Percentiles rank a stretch among this genome's conserved stretches.
Evolutionary conservation across 37 sponge, comb jelly and placozoan genomes (phyloP).

Genomic region (Diacarnus erythraeanus): DNA sequence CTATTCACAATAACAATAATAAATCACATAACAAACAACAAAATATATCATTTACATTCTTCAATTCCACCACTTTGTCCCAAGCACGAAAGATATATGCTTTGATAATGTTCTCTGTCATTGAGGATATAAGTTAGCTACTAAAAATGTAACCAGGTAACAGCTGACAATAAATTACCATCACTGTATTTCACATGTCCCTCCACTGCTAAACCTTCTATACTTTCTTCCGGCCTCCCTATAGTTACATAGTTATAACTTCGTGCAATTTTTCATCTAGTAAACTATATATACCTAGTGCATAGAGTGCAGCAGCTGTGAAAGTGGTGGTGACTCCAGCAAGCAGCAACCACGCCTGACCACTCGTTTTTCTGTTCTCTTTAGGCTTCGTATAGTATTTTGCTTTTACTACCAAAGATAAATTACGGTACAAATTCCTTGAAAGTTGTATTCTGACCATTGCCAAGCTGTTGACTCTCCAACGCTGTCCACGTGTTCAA

Average conservation of each 20-base stretch:
- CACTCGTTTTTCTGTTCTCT: constrained; percentile 27
- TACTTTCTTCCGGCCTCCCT: constrained; percentile 64
- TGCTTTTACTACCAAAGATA: too few relatives aligned
- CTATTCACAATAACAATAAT: constrained; percentile 14
- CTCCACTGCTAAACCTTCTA: constrained; percentile 39
- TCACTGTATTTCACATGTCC: constrained; percentile 47
- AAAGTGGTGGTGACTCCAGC: constrained; percentile 47
- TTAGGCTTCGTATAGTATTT: constrained; percentile 59
- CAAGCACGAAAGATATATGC: constrained; percentile 56
- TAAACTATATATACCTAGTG: too few relatives aligned
- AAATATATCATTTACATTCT: constrained; percentile 21
- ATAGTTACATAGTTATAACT: too few relatives aligned
- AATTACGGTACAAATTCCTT: too few relatives aligned
- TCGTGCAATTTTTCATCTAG: too few relatives aligned
- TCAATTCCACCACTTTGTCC: constrained; percentile 37
- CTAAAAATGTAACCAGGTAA: not conserved
- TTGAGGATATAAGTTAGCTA: not conserved
- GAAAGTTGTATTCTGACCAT: not conserved
- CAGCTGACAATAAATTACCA: constrained; percentile 25
- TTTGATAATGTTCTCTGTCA: constrained; percentile 44
- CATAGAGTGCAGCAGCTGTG: constrained; percentile 32
- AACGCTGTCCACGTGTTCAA: too few relatives aligned
- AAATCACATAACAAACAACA: not conserved
- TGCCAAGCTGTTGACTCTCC: not conserved
- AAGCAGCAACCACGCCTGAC: constrained; percentile 59